Percentiles rank a stretch among this genome's conserved stretches.
Conservation (phyloP, 1,140 invertebrate species). For the Psilanteris sp. region DNA sequence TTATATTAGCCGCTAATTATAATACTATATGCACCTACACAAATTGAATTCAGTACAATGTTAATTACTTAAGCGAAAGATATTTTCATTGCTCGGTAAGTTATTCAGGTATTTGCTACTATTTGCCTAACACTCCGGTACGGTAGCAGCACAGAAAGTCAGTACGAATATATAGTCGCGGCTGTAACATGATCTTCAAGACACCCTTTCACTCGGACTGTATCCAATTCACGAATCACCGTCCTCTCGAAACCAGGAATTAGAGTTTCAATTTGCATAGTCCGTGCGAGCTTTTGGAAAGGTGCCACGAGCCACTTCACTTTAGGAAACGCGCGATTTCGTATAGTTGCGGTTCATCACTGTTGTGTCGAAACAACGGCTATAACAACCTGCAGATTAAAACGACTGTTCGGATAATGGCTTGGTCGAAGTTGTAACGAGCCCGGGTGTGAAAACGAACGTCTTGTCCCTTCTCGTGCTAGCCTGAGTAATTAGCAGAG, state of each 20-base stretch:
- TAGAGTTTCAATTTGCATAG: constrained; percentile 8
- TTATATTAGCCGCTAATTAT: no score
- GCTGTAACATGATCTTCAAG: background rate
- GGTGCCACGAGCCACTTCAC: background rate
- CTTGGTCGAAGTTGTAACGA: constrained; percentile 11
- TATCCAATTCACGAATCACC: constrained; percentile 1
- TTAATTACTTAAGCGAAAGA: no score
- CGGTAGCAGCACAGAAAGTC: no score
- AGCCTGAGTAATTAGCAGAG: constrained; percentile 60
- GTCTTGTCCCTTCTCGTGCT: constrained; percentile 6
- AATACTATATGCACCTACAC: no score
- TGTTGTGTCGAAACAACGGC: background rate
- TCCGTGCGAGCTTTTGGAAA: constrained; percentile 25
- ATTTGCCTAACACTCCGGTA: no score
- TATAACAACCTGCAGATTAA: constrained; percentile 11
- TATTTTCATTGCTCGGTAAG: no score
- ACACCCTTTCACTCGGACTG: background rate
- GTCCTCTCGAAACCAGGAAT: constrained; percentile 9
- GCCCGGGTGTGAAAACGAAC: constrained; percentile 7
- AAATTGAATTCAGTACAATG: no score
- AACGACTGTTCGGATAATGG: constrained; percentile 16
- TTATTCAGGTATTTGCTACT: no score
- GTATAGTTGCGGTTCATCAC: background rate
- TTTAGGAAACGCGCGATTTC: background rate
- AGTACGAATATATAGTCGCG: no score